Base-by-base conservation (phyloP, 2,797 vertebrate genomes). In the Stomatorhinus walkeri region DNA sequence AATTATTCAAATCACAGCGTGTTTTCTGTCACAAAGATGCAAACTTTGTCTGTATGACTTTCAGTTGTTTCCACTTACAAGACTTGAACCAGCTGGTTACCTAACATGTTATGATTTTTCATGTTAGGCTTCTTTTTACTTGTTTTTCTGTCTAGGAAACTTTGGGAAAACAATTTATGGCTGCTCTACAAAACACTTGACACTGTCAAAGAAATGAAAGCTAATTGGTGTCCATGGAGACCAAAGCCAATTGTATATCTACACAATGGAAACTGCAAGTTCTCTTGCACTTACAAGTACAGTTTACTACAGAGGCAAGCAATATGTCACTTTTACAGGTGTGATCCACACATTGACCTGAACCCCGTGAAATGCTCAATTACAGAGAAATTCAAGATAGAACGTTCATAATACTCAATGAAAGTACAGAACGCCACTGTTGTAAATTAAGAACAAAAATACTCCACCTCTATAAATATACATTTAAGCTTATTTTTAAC, bases 161-260 rank as follows among this genome's bases (percentile, higher is more conserved):
- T 95, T 92, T 91, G 92, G 32, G 93, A 93, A 92, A 93, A 93
- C 92, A 93, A 91, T 94, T 95, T 95, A 93, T 91, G 93, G 93
- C 93, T 93, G 91, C 90, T 92, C 93, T 91, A 90, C 89, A 92
- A 89, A 88, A 91, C 92, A 93, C 92, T 94, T 94, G 94, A 92
- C 91, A 91, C 94, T 93, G 93, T 94, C 93, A 93, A 87, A 93
- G 91, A 93, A 95, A 95, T 94, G 93, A 94, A 94, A 95, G 92
- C 95, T 95, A 95, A 95, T 94, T 95, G 94, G 94, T 95, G 94
- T 95, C 93, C 95, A 94, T 95, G 93, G 94, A 89, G 92, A 95
- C 93, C 87, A 86, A 68, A 86, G 85, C 83, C 89, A 72, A 90
- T 89, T 88, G 87, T 54, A 59, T 91, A 92, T 90, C 92, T 94